Evolutionary conservation across 1,140 invertebrate genomes (phyloP).

Genomic region (Aphaenogaster ashmeadi): DNA sequence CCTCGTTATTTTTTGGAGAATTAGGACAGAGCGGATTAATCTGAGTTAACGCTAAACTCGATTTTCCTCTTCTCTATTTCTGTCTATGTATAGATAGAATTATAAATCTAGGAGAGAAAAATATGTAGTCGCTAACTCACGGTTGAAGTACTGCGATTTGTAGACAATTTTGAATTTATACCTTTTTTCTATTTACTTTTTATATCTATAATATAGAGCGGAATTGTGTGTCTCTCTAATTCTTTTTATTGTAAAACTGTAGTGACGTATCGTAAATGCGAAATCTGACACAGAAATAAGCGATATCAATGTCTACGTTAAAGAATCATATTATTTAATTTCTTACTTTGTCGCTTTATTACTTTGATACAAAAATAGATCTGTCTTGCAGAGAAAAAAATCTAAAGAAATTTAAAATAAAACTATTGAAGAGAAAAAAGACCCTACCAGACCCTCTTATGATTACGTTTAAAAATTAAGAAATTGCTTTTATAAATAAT

Average conservation of each 20-base stretch:
- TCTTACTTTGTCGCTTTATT: background rate
- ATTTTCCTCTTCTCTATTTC: background rate
- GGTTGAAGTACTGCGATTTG: background rate
- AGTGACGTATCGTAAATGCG: background rate
- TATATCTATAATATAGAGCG: background rate
- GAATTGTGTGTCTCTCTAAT: background rate
- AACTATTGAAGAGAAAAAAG: background rate
- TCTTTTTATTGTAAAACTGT: background rate
- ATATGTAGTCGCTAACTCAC: background rate
- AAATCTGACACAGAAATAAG: slow-evolving; percentile 1
- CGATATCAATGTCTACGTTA: background rate
- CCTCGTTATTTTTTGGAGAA: background rate
- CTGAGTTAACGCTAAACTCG: slow-evolving; percentile 9
- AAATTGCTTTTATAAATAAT: background rate
- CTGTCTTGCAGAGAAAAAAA: background rate
- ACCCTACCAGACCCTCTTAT: background rate
- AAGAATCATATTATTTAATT: slow-evolving; percentile 3
- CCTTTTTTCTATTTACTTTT: background rate
- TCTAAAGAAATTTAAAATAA: background rate
- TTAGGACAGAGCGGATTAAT: background rate
- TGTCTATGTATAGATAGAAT: background rate
- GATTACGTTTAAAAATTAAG: background rate
- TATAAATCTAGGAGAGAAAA: background rate
- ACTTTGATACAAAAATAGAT: background rate
- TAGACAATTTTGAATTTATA: background rate